Evolutionary conservation across 2,888 invertebrate species (phyloP).

Genomic region (Vannuccia rotundouncinata): DNA sequence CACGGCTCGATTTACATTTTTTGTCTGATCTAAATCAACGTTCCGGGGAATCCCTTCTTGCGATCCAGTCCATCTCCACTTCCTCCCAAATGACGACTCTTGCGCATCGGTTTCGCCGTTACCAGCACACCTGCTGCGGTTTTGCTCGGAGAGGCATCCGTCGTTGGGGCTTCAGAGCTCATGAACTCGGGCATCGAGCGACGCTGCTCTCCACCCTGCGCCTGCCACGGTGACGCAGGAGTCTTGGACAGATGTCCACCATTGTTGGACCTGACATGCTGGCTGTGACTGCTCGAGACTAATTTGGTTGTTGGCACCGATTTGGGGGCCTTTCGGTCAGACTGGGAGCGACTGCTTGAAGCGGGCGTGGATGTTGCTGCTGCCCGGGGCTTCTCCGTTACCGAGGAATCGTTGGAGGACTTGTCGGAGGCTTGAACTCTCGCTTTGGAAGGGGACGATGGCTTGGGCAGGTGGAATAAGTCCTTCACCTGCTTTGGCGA

Average conservation of each 20-base stretch:
- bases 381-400: background rate
- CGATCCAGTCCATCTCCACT: background rate
- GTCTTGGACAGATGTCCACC: background rate
- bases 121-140: no score
- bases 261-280: background rate
- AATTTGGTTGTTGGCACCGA: background rate
- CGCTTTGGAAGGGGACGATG: background rate
- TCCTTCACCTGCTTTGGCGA: background rate
- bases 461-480: background rate
- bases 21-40: no score
- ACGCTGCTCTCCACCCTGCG: background rate
- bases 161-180: background rate
- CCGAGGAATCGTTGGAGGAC: background rate
- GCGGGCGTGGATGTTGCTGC: background rate
- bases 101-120: background rate
- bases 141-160: background rate
- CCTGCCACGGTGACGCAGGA: background rate
- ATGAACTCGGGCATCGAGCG: background rate
- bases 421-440: background rate
- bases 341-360: background rate
- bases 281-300: background rate
- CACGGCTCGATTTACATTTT: no score
- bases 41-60: background rate
- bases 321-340: background rate
- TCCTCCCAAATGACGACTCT: background rate